These are phyloP conservation scores for Cylloceria caligata DNA, from an alignment of 2,888 invertebrate species.

Conservation along the genomic window DNA sequence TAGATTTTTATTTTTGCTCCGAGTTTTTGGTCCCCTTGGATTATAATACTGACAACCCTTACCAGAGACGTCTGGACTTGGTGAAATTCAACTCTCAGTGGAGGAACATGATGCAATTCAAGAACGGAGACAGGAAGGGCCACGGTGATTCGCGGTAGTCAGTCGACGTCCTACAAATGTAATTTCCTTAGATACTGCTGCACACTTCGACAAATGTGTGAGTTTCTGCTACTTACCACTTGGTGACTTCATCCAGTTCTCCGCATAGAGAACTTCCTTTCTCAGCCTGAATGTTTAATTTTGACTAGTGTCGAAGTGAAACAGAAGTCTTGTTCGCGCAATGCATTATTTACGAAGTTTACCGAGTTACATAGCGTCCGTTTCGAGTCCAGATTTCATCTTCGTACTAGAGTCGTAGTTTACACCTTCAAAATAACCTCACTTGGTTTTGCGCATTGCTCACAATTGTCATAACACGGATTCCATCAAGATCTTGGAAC, in stretches of 20 bases:
- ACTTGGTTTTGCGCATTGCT: not conserved
- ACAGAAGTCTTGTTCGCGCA: slow-evolving; percentile 19
- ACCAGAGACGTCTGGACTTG: slow-evolving; percentile 6
- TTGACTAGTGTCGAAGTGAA: slow-evolving; percentile 17
- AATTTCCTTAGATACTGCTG: slow-evolving; percentile 55
- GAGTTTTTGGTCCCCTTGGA: not conserved
- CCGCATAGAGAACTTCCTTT: slow-evolving; percentile 14
- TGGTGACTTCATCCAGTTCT: slow-evolving; percentile 20
- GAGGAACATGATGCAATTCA: not conserved
- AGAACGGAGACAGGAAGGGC: slow-evolving; percentile 42
- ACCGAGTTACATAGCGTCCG: not conserved
- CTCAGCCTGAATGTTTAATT: slow-evolving; percentile 38
- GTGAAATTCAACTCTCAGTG: not conserved
- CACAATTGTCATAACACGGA: not conserved
- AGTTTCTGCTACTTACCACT: slow-evolving; percentile 16
- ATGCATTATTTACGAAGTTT: slow-evolving; percentile 53
- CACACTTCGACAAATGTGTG: slow-evolving; percentile 10
- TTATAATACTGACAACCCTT: not conserved
- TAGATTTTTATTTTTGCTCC: slow-evolving; percentile 11
- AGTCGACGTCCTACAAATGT: slow-evolving; percentile 54
- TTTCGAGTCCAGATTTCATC: not conserved
- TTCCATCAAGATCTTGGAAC: not conserved
- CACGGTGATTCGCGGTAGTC: slow-evolving; percentile 43
- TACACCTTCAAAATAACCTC: not conserved
- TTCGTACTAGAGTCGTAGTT: not conserved